Base-by-base conservation (phyloP, 2,797 vertebrate genomes). In the Spondyliosoma cantharus region DNA sequence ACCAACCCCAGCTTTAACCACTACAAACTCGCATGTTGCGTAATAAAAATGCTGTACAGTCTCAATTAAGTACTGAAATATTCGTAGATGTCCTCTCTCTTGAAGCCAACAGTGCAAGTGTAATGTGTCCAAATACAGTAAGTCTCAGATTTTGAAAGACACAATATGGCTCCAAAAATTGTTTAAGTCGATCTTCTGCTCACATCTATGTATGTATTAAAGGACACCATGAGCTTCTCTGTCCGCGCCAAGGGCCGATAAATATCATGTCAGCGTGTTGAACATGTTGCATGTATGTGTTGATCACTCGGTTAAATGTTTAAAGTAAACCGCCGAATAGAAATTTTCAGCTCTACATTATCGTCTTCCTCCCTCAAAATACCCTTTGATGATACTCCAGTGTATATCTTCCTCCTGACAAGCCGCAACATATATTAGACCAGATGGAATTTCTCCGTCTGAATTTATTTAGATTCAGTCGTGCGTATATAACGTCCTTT, bases 381-480 rank as follows among this genome's bases (percentile, higher is more conserved):
- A 22, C 73, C 49, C 64, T 86, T 76, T 81, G 68, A 82, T 87
- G 64, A 71, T 52, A 24, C 59, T 0, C 2, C n/a, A 70, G 46
- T 71, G 11, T 69, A 61, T 81, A 63, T 80, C 68, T 80, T 78
- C 49, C 14, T 71, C 24, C 48, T 62, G 64, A 74, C 69, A 74
- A 82, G 43, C 25, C 37, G 4, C 71, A 63, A 66, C 60, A 74
- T 25, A 56, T 71, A 52, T 66, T 13, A 76, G 57, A 80, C 24
- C 78, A 87, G 81, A 85, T 93, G 90, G 87, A 89, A 53, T 63
- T 78, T 81, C 54, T 91, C 85, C 68, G 52, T 73, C 52, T 32
- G 13, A 66, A 78, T 81, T 88, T 89, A 86, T 91, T 87, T 90
- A 86, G 78, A 82, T 75, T 81, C 42, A 22, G 50, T 54, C 71